Percentiles rank a stretch among this genome's conserved stretches.
These are phyloP conservation scores for Romanomermis culicivorax DNA, from an alignment of 2,888 invertebrate species.

Conservation along the genomic window DNA sequence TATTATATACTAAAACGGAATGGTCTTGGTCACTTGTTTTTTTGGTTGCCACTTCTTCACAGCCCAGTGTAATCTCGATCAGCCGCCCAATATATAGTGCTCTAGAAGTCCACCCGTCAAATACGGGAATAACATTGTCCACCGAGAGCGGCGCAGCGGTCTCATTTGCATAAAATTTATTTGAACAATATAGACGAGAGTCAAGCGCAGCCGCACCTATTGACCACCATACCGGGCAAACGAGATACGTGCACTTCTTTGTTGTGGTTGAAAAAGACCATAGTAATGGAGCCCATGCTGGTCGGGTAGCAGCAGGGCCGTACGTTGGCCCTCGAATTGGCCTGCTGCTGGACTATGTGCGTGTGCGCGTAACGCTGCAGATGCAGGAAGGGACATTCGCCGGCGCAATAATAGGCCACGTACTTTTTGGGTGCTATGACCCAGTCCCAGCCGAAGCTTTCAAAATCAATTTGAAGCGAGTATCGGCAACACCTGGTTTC, in stretches of 20 bases:
- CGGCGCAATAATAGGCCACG: conserved; percentile 83
- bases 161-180: too few species aligned
- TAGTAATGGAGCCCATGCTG: conserved; percentile 53
- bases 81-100: too few species aligned
- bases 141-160: too few species aligned
- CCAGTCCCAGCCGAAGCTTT: conserved; percentile 89
- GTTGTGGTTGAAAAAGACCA: conserved; percentile 75
- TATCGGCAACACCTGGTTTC: conserved; percentile 58
- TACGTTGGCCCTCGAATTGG: conserved; percentile 33
- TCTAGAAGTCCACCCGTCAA: too few species aligned
- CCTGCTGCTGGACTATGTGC: conserved; percentile 57
- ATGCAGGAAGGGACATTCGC: conserved; percentile 72
- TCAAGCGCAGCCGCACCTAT: conserved; percentile 62
- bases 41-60: too few species aligned
- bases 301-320: conserved; percentile 82
- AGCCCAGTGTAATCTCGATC: too few species aligned
- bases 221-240: conserved; percentile 80
- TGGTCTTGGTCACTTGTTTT: too few species aligned
- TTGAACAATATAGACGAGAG: too few species aligned
- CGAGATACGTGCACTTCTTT: conserved; percentile 32
- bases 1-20: too few species aligned
- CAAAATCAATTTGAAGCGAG: conserved; percentile 76
- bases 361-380: conserved; percentile 67
- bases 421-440: conserved; percentile 84
- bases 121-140: too few species aligned